These are phyloP conservation scores for Ataeniobius toweri DNA, from an alignment of 2,797 vertebrate genomes.

Conservation along the genomic window DNA sequence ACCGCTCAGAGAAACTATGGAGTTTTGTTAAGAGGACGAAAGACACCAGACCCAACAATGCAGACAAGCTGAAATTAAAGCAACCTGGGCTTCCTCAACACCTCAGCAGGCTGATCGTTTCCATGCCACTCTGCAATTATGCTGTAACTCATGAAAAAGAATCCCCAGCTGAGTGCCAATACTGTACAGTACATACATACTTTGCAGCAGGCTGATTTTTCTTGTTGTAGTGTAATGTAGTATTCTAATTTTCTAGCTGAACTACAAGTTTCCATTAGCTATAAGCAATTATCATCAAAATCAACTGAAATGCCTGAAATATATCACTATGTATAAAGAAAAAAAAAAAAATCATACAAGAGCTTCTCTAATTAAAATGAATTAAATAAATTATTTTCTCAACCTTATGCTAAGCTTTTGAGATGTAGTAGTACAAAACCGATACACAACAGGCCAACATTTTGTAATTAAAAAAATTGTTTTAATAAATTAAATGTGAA, in stretches of 20 bases:
- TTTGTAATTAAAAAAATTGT: constrained; percentile 77
- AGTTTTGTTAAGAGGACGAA: neutral
- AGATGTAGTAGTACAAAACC: constrained; percentile 8
- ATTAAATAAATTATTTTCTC: neutral
- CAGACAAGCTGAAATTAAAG: neutral
- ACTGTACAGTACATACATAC: neutral
- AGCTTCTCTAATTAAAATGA: neutral
- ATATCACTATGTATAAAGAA: neutral
- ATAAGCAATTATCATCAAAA: neutral
- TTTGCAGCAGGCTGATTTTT: neutral
- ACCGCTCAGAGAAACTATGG: neutral
- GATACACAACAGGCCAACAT: constrained; percentile 44
- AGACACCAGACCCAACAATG: neutral
- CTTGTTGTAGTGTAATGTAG: neutral
- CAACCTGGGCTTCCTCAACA: neutral
- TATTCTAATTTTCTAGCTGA: neutral
- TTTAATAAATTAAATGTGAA: constrained; percentile 82
- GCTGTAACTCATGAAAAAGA: neutral
- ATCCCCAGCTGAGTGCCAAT: neutral
- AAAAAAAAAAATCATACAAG: neutral
- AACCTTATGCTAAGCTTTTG: neutral
- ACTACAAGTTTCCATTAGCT: neutral
- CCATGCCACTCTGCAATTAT: neutral
- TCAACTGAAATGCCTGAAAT: neutral
- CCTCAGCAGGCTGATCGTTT: neutral